Base-by-base conservation (phyloP, 2,113 vertebrate species). In the Oncorhynchus tshawytscha region DNA sequence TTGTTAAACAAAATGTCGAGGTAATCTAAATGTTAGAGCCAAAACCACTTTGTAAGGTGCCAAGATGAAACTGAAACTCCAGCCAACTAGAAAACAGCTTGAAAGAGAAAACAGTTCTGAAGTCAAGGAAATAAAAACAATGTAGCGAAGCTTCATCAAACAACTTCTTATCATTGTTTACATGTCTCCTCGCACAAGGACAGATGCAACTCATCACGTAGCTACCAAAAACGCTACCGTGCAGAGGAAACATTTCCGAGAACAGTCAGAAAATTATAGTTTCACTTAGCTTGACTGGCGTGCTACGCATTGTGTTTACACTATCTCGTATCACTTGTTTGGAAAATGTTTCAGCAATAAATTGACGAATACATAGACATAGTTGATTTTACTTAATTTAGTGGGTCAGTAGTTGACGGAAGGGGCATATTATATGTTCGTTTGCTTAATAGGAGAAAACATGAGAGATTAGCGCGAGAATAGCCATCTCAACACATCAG, bases 361-460 rank as follows among this genome's bases (percentile, higher is more conserved):
- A 68, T 34, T 20, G 31, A 34, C 2, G 29, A 34, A n/a, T 20
- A 45, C 20, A 45, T 8, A 16, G 15, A 34, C 5, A 8, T 11
- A 45, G 29, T 68, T 29, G 39, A 68, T n/a, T 31, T 16, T 9
- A 68, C 15, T 68, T 39, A 15, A 68, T 39, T 31, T 68, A 39
- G 18, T 31, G 15, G 18, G 16, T 39, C 31, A n/a, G 29, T 20
- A 39, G 29, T 39, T 39, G 29, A 68, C 27, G 3, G 29, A 68
- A 68, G 20, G 16, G 31, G 29, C 31, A 39, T 68, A 15, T 31
- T 68, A 68, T 39, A 20, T 68, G 67, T 20, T 45, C 24, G 31
- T 12, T 34, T 68, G 67, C 18, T 11, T 68, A n/a, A 68, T 13
- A 68, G 29, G 67, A 34, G 67, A 68, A 68, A 68, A 68, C 67